These are phyloP conservation scores for Corythornis madagascariensis DNA, from an alignment of 2,113 vertebrate genomes.

Conservation along the genomic window DNA sequence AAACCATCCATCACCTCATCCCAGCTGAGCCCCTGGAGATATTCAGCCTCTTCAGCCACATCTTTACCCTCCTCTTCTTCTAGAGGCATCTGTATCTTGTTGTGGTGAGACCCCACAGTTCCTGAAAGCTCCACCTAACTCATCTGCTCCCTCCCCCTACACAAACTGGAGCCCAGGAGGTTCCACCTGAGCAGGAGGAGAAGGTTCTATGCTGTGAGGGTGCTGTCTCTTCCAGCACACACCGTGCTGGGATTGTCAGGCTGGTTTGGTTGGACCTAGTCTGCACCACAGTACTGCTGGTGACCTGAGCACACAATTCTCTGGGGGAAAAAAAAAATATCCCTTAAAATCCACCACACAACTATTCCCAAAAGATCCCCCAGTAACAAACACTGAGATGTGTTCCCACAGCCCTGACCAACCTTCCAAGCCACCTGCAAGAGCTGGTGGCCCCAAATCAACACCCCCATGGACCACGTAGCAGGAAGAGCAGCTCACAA, in stretches of 20 bases:
- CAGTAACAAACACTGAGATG: not conserved
- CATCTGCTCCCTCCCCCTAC: not conserved
- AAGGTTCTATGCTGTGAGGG: no score
- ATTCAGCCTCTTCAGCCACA: not conserved
- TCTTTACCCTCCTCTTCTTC: fast-evolving
- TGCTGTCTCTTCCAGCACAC: no score
- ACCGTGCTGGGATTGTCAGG: no score
- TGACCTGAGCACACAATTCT: fast-evolving
- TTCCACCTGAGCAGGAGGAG: no score
- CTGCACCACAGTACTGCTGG: fast-evolving
- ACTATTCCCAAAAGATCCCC: not conserved
- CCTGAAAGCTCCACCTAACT: not conserved
- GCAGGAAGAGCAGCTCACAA: not conserved
- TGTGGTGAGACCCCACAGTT: not conserved
- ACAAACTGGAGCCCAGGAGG: no score
- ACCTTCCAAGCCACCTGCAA: not conserved
- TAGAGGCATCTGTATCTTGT: not conserved
- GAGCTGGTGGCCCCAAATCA: not conserved
- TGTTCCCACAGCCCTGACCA: fast-evolving
- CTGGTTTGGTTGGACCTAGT: not conserved
- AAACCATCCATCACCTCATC: not conserved
- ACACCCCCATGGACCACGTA: fast-evolving
- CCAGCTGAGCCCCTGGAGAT: not conserved
- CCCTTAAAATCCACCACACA: not conserved
- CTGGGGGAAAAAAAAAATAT: not conserved